These are phyloP conservation scores for Astur gentilis DNA, from an alignment of 2,113 vertebrate species.

Conservation along the genomic window DNA sequence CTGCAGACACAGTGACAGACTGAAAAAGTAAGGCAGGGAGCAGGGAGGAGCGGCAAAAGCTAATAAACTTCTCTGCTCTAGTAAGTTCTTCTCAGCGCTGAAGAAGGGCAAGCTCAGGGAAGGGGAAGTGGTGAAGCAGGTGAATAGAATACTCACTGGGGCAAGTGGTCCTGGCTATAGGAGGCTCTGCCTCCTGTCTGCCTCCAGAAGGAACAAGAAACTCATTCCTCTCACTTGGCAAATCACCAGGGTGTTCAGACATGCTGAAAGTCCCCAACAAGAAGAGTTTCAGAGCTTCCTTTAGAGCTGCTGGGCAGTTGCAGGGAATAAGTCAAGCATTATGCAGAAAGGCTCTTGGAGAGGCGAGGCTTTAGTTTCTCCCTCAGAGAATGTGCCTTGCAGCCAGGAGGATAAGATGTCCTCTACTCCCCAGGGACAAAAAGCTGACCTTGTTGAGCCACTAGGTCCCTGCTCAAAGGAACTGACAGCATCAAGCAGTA, in stretches of 20 bases:
- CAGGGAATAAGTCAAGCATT: not conserved
- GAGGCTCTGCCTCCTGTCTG: not conserved
- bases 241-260: not conserved
- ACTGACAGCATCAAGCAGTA: not conserved
- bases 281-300: not conserved
- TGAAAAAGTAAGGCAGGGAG: not conserved
- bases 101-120: not conserved
- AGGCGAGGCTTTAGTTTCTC: not conserved
- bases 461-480: not conserved
- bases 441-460: not conserved
- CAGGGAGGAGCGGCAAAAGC: not conserved
- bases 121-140: not conserved
- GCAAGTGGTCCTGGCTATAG: not conserved
- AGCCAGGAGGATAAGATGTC: conserved; percentile 16
- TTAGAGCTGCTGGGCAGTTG: not conserved
- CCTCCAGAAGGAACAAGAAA: not conserved
- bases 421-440: not conserved
- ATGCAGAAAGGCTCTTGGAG: not conserved
- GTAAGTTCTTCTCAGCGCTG: not conserved
- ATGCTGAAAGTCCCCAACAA: not conserved
- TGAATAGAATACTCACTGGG: not conserved
- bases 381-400: not conserved
- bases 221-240: not conserved
- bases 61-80: not conserved
- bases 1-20: not conserved